phyloP scores from a whole-genome alignment of 2,888 invertebrate genomes.

The Acleris laterana region DNA sequence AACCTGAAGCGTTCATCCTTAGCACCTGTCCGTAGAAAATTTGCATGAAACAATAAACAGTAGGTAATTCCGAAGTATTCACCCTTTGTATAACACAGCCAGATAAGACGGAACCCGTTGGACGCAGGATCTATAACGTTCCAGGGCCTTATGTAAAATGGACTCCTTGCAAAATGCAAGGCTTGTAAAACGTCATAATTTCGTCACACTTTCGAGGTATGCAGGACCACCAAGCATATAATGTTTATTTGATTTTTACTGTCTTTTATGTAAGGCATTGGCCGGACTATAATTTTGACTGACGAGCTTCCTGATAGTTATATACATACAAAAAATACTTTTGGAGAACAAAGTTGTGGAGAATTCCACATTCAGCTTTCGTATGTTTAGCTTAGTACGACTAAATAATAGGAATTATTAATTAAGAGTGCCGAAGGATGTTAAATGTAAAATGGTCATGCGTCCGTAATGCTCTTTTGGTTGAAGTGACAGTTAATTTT shows the following conservation, averaged over 20 bases:
- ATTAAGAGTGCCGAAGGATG: too few species aligned
- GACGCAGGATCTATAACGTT: background rate
- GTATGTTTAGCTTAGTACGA: too few species aligned
- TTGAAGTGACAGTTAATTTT: too few species aligned
- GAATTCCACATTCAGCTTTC: too few species aligned
- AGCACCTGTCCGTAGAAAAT: slow-evolving; percentile 34
- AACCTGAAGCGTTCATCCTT: background rate
- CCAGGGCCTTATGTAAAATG: slow-evolving; percentile 4
- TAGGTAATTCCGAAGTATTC: slow-evolving; percentile 28
- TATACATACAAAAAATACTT: too few species aligned
- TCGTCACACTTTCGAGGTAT: slow-evolving; percentile 30
- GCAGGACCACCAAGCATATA: slow-evolving; percentile 30
- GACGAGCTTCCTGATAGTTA: too few species aligned
- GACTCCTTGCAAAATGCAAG: slow-evolving; percentile 21
- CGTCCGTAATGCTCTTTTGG: too few species aligned
- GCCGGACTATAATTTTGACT: too few species aligned
- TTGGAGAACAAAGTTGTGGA: too few species aligned
- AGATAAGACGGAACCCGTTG: background rate
- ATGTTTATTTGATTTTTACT: slow-evolving; percentile 27
- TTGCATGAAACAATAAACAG: slow-evolving; percentile 35
- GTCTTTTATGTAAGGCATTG: background rate
- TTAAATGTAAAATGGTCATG: too few species aligned
- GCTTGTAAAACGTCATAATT: slow-evolving; percentile 21
- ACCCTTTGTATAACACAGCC: slow-evolving; percentile 26
- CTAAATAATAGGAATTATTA: too few species aligned